Percentiles rank a stretch among this genome's conserved stretches.
phyloP scores from a whole-genome alignment of 35 echinoderm and acorn worm genomes.

The Eucidaris tribuloides region DNA sequence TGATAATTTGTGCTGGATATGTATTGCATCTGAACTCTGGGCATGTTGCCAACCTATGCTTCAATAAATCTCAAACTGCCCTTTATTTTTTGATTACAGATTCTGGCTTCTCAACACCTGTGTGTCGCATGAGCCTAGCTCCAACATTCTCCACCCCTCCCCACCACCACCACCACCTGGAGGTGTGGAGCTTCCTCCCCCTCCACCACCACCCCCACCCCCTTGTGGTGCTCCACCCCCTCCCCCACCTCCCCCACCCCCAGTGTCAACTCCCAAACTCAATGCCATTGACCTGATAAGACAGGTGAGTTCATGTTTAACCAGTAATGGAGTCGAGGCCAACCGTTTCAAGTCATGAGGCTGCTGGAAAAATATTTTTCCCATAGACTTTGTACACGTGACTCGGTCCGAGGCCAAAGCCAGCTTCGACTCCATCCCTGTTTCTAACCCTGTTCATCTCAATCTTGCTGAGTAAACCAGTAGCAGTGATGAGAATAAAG shows the following conservation, averaged over 20 bases:
- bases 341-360: no score
- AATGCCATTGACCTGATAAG: constrained; percentile 57
- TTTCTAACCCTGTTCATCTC: no score
- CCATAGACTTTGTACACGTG: no score
- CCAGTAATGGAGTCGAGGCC: no score
- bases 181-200: constrained; percentile 39
- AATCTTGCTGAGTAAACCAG: background rate
- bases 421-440: no score
- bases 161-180: constrained; percentile 42
- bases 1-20: no score
- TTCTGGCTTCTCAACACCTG: background rate
- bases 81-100: background rate
- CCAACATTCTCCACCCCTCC: constrained; percentile 45
- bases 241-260: constrained; percentile 45
- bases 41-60: no score
- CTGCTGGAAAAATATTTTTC: no score
- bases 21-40: no score
- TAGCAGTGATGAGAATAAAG: background rate
- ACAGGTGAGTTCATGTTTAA: constrained; percentile 35
- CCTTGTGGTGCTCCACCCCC: constrained; percentile 65
- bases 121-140: constrained; percentile 10
- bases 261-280: constrained; percentile 11
- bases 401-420: no score
- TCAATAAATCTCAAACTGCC: no score
- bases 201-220: constrained; percentile 69